Evolutionary conservation across 2,113 vertebrate species (phyloP).

Genomic region (Puffinus mauretanicus): DNA sequence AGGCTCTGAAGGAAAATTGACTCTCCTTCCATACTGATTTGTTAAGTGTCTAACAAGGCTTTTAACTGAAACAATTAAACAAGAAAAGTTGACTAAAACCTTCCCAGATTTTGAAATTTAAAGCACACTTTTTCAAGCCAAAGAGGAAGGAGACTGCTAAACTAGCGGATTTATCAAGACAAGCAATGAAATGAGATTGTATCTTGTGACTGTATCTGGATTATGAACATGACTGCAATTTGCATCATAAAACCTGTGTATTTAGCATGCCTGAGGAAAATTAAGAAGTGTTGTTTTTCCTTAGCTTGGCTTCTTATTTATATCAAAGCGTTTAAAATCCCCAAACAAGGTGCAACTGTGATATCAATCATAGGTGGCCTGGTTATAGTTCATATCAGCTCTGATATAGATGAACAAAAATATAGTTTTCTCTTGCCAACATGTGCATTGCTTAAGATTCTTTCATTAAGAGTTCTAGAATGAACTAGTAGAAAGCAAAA

Average conservation of each 20-base stretch:
- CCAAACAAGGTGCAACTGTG: neutral
- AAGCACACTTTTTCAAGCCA: neutral
- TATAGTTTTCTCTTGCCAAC: neutral
- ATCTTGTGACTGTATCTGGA: neutral
- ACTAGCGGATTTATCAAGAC: neutral
- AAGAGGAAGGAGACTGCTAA: neutral
- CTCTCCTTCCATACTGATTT: neutral
- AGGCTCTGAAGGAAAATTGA: neutral
- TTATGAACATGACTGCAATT: neutral
- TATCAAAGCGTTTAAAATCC: neutral
- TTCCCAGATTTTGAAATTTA: neutral
- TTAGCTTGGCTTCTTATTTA: neutral
- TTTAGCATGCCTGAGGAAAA: neutral
- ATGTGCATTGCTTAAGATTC: neutral
- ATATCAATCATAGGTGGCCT: neutral
- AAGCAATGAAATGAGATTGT: neutral
- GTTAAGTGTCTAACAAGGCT: neutral
- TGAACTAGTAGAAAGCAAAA: neutral
- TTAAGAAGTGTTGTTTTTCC: neutral
- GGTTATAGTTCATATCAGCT: neutral
- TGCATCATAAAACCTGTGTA: neutral
- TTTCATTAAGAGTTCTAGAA: neutral
- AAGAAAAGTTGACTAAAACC: neutral
- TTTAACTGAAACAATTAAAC: neutral
- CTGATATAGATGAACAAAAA: neutral